A percentile compares a stretch with the other conserved stretches of the same genome.
Conservation (phyloP, 2,113 vertebrate genomes). For the Myrmophylax atrothorax region DNA sequence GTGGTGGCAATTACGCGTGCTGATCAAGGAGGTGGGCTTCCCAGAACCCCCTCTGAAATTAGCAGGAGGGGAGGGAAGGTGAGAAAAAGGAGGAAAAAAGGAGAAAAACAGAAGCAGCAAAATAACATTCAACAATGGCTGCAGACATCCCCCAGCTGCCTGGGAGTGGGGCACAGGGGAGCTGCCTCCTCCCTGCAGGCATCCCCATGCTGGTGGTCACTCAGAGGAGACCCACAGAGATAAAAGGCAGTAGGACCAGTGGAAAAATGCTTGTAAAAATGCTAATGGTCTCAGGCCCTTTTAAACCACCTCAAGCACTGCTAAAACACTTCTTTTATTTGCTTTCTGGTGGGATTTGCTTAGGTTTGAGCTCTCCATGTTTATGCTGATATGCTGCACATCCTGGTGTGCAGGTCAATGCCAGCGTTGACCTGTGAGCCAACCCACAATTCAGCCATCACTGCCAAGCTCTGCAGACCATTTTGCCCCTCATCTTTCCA, state of each 20-base stretch:
- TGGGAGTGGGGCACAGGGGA: neutral
- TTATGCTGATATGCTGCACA: neutral
- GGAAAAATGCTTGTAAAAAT: constrained; percentile 42
- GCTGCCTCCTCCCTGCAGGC: neutral
- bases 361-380: constrained; percentile 48
- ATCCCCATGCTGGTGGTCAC: neutral
- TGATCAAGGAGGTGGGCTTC: neutral
- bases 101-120: neutral
- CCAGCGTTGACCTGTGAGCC: rapidly evolving
- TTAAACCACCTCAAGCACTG: constrained; percentile 30
- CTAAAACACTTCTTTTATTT: constrained; percentile 37
- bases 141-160: neutral
- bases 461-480: neutral
- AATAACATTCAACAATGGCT: neutral
- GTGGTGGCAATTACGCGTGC: neutral
- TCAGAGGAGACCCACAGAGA: constrained; percentile 7
- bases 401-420: neutral
- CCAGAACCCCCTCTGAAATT: neutral
- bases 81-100: neutral
- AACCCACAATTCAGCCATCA: neutral
- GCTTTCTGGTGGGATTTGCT: constrained; percentile 45
- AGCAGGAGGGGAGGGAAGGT: neutral
- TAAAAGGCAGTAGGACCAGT: constrained; percentile 18
- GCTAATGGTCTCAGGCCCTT: neutral
- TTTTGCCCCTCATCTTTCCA: neutral